Conservation (phyloP, 2,113 vertebrate genomes). For the Smithornis capensis region DNA sequence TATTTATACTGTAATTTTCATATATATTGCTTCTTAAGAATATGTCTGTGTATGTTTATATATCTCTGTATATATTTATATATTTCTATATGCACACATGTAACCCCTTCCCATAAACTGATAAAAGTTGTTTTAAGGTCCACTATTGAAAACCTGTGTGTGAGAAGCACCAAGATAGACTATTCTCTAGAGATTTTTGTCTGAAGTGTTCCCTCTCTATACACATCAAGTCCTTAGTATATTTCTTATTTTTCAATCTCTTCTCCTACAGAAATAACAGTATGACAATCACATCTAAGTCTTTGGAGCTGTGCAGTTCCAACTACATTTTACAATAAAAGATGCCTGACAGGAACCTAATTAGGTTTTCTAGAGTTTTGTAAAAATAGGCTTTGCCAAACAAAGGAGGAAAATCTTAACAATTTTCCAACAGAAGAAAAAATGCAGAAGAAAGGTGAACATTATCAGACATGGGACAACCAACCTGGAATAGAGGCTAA, state of each 20-base stretch:
- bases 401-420: neutral
- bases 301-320: neutral
- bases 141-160: neutral
- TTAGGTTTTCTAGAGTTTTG: neutral
- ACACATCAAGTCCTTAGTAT: neutral
- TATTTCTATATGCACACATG: neutral
- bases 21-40: neutral
- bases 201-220: neutral
- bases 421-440: neutral
- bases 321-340: neutral
- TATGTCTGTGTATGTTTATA: neutral
- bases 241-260: neutral
- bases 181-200: neutral
- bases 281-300: neutral
- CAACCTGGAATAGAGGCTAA: neutral
- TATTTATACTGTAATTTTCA: neutral
- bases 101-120: fast-evolving
- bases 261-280: neutral
- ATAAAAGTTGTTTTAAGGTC: neutral
- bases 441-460: neutral
- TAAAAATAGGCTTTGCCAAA: neutral
- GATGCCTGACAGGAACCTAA: neutral
- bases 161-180: neutral
- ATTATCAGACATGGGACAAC: neutral
- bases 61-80: neutral